Evolutionary conservation across 2,888 invertebrate species (phyloP).

Genomic region (Tridacna crocea): DNA sequence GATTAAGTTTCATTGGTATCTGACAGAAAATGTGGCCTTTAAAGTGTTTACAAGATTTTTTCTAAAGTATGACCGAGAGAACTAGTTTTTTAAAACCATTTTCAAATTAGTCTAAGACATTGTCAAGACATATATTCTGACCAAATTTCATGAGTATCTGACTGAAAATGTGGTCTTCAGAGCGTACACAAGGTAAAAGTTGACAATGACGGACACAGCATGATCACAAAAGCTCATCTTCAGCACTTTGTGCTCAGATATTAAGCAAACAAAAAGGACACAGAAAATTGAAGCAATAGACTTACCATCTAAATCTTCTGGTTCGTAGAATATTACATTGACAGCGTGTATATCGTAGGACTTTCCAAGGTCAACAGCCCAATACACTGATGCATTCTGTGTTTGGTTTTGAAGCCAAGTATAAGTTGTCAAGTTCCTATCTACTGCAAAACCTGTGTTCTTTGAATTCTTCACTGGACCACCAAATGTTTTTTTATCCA

Average conservation of each 20-base stretch:
- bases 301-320: slow-evolving; percentile 12
- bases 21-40: too few species aligned
- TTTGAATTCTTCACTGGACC: slow-evolving; percentile 17
- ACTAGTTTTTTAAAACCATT: too few species aligned
- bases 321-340: slow-evolving; percentile 32
- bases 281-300: background rate
- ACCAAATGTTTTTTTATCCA: slow-evolving; percentile 18
- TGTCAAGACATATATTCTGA: too few species aligned
- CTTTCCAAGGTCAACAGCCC: slow-evolving; percentile 43
- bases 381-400: slow-evolving; percentile 23
- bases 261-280: too few species aligned
- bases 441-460: slow-evolving; percentile 34
- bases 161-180: too few species aligned
- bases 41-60: too few species aligned
- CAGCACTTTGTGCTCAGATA: background rate
- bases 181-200: too few species aligned
- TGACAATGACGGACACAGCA: background rate
- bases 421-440: slow-evolving; percentile 34
- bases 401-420: slow-evolving; percentile 32
- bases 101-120: too few species aligned
- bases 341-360: slow-evolving; percentile 23
- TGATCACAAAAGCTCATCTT: background rate
- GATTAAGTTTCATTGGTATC: too few species aligned
- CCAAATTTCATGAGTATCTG: too few species aligned
- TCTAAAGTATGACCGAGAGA: too few species aligned